Evolutionary conservation across 2,797 vertebrate species (phyloP).

Genomic region (Moxostoma hubbsi): DNA sequence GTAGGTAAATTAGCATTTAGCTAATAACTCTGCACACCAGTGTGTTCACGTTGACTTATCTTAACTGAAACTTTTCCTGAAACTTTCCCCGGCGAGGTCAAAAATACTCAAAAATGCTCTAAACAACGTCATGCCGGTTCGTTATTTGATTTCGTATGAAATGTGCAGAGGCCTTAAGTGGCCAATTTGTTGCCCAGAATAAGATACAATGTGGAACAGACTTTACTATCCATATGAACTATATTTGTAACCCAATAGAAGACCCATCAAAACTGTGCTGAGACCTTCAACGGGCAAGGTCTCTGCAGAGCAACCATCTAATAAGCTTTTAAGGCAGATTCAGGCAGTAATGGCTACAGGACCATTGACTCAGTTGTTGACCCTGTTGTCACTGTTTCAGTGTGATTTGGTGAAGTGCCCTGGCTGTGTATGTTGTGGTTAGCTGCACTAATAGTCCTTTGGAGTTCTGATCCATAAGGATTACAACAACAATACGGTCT

Average conservation of each 20-base stretch:
- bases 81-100: too few relatives aligned
- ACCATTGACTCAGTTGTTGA: constrained; percentile 24
- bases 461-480: constrained; percentile 50
- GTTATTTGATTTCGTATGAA: too few relatives aligned
- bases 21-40: too few relatives aligned
- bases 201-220: not conserved
- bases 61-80: too few relatives aligned
- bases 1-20: too few relatives aligned
- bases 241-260: not conserved
- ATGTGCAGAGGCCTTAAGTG: too few relatives aligned
- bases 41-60: too few relatives aligned
- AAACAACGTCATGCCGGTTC: too few relatives aligned
- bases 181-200: not conserved
- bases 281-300: not conserved
- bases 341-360: not conserved
- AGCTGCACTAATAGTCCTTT: constrained; percentile 52
- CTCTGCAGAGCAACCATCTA: not conserved
- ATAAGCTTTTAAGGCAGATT: not conserved
- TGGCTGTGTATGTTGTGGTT: constrained; percentile 47
- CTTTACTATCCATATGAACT: too few relatives aligned
- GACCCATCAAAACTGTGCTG: not conserved
- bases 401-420: constrained; percentile 48
- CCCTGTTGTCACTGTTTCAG: constrained; percentile 16
- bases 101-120: too few relatives aligned
- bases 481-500: constrained; percentile 58